These are phyloP conservation scores for Tyto alba DNA, from an alignment of 2,113 vertebrate species.

Conservation along the genomic window DNA sequence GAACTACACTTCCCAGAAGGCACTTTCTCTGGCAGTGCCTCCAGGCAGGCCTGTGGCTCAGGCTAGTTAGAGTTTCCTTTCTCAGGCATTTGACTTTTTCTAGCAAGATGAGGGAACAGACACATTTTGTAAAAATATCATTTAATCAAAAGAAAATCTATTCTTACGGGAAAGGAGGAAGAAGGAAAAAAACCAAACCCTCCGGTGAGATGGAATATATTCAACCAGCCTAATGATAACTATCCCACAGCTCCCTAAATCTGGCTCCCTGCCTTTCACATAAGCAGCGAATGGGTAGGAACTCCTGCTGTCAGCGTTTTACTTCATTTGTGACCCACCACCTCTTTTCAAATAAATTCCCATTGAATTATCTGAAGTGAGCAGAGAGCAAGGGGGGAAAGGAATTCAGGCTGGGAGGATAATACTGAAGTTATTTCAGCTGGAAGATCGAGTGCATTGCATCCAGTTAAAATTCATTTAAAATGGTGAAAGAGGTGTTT, in stretches of 20 bases:
- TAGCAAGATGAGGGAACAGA: background rate
- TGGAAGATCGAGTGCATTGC: slow-evolving; percentile 25
- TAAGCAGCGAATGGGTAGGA: background rate
- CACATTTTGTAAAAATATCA: background rate
- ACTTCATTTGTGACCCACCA: slow-evolving; percentile 49
- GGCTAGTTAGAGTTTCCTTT: background rate
- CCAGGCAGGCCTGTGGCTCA: background rate
- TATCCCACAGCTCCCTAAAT: background rate
- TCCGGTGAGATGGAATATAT: background rate
- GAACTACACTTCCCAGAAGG: background rate
- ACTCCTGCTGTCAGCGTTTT: slow-evolving; percentile 31
- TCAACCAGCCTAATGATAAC: background rate
- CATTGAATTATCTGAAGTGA: slow-evolving; percentile 40
- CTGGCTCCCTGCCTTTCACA: background rate
- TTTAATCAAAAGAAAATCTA: background rate
- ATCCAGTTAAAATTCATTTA: slow-evolving; percentile 57
- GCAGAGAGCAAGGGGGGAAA: background rate
- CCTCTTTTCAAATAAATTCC: slow-evolving; percentile 49
- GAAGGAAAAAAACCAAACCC: background rate
- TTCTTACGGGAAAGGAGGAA: background rate
- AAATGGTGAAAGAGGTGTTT: slow-evolving; percentile 3
- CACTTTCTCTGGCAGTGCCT: background rate
- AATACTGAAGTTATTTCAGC: slow-evolving; percentile 42
- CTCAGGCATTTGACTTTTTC: background rate
- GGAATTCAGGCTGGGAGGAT: slow-evolving; percentile 9